Conservation (phyloP, 2,888 invertebrate species). For the Aphodius granarius region DNA sequence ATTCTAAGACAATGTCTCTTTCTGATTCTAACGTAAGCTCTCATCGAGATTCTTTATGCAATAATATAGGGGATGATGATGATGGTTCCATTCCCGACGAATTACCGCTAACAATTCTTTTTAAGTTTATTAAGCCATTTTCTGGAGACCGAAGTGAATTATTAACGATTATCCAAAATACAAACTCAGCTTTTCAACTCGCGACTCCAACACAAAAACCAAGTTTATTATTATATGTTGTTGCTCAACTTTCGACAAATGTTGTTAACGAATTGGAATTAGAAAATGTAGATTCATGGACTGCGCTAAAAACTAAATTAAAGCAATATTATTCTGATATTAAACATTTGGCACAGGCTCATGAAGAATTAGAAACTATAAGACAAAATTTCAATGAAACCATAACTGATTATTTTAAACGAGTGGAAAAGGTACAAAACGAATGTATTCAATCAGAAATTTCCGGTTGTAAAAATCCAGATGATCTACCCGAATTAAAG, state of each 20-base stretch:
- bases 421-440: slow-evolving; percentile 29
- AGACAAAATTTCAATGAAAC: slow-evolving; percentile 24
- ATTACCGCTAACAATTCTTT: background rate
- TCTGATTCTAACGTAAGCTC: background rate
- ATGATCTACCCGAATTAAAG: slow-evolving; percentile 14
- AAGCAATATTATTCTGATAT: slow-evolving; percentile 23
- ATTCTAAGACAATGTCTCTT: background rate
- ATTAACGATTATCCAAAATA: slow-evolving; percentile 14
- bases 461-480: background rate
- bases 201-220: slow-evolving; percentile 9
- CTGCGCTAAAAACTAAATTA: slow-evolving; percentile 19
- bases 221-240: slow-evolving; percentile 12
- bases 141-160: slow-evolving; percentile 2
- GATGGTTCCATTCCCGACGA: background rate
- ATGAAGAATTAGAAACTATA: slow-evolving; percentile 29
- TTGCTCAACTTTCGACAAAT: slow-evolving; percentile 8
- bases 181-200: slow-evolving; percentile 7
- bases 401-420: slow-evolving; percentile 27
- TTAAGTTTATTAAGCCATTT: slow-evolving; percentile 9
- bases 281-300: background rate
- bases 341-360: slow-evolving; percentile 20
- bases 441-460: slow-evolving; percentile 25
- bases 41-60: background rate
- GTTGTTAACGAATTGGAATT: slow-evolving; percentile 14
- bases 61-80: background rate